Evolutionary conservation across 2,113 vertebrate species (phyloP).

Genomic region (Desmodus rotundus): DNA sequence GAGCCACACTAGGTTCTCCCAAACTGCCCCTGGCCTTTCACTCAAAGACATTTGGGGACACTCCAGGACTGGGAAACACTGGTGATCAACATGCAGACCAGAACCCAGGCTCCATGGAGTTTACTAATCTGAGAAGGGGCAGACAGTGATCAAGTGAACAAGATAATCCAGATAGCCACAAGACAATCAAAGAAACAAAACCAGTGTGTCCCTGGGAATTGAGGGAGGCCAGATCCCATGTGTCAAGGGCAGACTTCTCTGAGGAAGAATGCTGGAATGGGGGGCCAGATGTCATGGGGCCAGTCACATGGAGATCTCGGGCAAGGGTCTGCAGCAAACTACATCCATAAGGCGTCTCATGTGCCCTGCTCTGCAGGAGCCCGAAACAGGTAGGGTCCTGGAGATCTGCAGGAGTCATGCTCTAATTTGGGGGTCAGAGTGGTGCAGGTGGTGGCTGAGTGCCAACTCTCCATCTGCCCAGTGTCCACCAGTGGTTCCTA

Average conservation of each 20-base stretch:
- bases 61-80: neutral
- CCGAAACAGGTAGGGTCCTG: neutral
- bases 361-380: fast-evolving
- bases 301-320: fast-evolving
- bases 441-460: neutral
- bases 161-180: neutral
- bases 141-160: neutral
- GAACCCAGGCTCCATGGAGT: neutral
- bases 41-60: neutral
- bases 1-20: slow-evolving; percentile 21
- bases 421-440: neutral
- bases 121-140: neutral
- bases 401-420: neutral
- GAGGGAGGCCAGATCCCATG: neutral
- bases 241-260: neutral
- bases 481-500: neutral
- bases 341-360: fast-evolving
- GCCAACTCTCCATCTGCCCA: neutral
- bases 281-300: neutral
- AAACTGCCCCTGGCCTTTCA: slow-evolving; percentile 46
- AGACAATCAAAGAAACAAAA: neutral
- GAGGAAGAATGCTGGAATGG: neutral
- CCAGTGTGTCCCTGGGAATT: neutral
- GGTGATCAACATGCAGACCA: neutral
- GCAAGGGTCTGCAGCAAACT: neutral